These are phyloP conservation scores for Crotalus viridis DNA, from an alignment of 2,113 vertebrate species.

Conservation along the genomic window DNA sequence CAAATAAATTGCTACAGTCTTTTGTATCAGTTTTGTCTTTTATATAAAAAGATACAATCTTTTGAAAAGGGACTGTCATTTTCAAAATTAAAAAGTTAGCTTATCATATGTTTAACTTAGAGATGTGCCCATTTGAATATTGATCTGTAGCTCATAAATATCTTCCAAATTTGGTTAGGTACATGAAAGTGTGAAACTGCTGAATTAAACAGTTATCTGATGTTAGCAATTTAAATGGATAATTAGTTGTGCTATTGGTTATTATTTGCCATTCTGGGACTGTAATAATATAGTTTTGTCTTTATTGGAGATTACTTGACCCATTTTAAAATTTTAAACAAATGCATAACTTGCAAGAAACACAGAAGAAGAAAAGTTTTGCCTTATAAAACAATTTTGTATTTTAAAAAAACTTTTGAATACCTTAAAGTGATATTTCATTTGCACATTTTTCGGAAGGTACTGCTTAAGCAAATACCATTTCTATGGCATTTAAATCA, in stretches of 20 bases:
- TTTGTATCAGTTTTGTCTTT: not conserved
- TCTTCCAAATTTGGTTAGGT: not conserved
- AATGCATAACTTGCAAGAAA: not conserved
- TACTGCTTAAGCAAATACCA: not conserved
- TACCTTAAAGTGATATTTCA: not conserved
- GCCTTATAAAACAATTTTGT: not conserved
- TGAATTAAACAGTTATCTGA: not conserved
- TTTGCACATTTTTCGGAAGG: not conserved
- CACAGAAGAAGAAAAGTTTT: not conserved
- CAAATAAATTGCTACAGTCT: not conserved
- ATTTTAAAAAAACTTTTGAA: not conserved
- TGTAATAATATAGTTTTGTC: not conserved
- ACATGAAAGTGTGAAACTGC: no score
- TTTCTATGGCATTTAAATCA: not conserved
- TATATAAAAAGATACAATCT: constrained; percentile 21
- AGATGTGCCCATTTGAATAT: not conserved
- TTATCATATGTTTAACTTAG: not conserved
- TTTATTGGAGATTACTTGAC: not conserved
- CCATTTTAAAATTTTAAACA: not conserved
- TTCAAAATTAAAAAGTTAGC: not conserved
- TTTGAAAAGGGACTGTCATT: not conserved
- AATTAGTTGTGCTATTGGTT: not conserved
- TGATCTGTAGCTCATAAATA: not conserved
- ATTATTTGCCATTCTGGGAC: not conserved
- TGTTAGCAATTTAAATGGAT: not conserved